Evolutionary conservation across 1,140 invertebrate genomes (phyloP), one percentile per base, ranked within the genome.

Genomic region (Pseudomyrmex sp.): DNA sequence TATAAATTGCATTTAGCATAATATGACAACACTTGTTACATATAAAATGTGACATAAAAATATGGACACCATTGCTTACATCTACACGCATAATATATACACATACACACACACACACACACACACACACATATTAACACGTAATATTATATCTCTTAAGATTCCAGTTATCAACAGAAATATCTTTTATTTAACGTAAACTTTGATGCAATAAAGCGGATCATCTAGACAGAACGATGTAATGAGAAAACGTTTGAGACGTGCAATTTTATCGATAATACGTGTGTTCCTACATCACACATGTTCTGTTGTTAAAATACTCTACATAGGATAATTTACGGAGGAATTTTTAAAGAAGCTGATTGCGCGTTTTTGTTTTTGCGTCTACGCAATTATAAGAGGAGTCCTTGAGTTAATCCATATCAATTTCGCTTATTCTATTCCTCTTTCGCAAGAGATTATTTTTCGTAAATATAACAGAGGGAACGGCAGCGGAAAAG

Each of bases 371-470:
- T 59, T 72, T 50, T 23, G 70, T 80, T 80, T 59, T 48, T 50
- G 46, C 23, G 54, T 63, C n/a, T 15, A 72, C 66, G 20, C 20
- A 70, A 18, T 15, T 58, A 5, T 35, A 35, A 35, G 68, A 56
- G 48, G 54, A 3, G 44, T 50, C 12, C 54, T 70, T 35, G 44
- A 72, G 44, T 80, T 80, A 72, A 80, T 80, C 76, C 66, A 18
- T 72, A 80, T 80, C 66, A 80, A 80, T 80, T 80, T 80, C 54
- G 54, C 54, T 80, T 56, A 79, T 70, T 70, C 44, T 58, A 59
- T 58, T 35, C 69, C 70, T 59, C 44, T 46, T 63, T 35, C 5
- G 35, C 35, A 35, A 35, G 35, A 35, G 35, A 35, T 35, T 35
- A 35, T 79, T 48, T 80, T 80, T 72, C 46, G 54, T 72, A 80